Percentiles rank a stretch among this genome's conserved stretches.
Conservation (phyloP, 2,888 invertebrate species). For the Ectobius pallidus region DNA sequence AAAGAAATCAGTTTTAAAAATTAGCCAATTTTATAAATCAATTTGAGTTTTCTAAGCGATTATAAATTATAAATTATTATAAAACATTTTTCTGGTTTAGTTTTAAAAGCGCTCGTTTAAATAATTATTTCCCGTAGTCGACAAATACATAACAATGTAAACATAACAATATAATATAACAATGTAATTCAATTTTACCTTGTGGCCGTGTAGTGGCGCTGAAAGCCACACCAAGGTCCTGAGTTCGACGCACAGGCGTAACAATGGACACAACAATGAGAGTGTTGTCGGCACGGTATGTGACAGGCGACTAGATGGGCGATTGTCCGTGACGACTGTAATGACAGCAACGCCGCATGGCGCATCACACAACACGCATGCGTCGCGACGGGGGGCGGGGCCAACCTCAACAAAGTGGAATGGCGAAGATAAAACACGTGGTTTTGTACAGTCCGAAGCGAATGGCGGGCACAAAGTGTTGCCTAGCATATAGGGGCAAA, state of each 20-base stretch:
- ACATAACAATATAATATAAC: no score
- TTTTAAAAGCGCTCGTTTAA: no score
- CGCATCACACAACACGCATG: conserved; percentile 22
- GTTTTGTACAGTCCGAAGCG: neutral
- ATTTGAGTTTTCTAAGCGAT: no score
- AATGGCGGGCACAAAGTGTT: neutral
- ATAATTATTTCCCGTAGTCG: no score
- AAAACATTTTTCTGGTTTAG: no score
- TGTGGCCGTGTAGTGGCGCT: conserved; percentile 19
- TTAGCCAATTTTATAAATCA: no score
- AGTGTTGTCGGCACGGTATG: conserved; percentile 9
- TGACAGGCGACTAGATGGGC: conserved; percentile 22
- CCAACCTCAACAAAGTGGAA: conserved; percentile 25
- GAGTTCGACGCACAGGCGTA: conserved; percentile 6
- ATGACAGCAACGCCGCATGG: conserved; percentile 27
- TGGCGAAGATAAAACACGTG: conserved; percentile 32
- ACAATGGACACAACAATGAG: neutral
- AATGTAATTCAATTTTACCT: neutral
- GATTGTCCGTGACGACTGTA: conserved; percentile 18
- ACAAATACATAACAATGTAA: no score
- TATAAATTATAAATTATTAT: no score
- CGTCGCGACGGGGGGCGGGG: conserved; percentile 32
- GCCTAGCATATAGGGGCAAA: no score
- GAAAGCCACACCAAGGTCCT: conserved; percentile 5
- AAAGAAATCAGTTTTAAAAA: no score